These are phyloP conservation scores for Naso thynnoides DNA, from an alignment of 2,797 vertebrate genomes.

Conservation along the genomic window DNA sequence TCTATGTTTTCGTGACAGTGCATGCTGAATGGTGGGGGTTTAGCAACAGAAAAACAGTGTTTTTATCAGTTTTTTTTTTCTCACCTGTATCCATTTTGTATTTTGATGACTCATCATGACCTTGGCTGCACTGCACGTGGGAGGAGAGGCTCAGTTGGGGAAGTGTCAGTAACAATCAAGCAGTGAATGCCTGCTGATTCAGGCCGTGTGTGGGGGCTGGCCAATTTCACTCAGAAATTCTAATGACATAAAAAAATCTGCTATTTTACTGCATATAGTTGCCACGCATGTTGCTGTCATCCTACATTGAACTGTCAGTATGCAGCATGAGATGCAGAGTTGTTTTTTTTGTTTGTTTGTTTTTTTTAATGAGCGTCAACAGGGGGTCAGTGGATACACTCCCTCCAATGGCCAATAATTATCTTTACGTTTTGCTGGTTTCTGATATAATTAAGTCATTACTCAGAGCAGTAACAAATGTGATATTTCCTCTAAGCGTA, in stretches of 20 bases:
- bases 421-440: background rate
- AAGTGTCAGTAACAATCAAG: constrained; percentile 58
- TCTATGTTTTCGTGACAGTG: constrained; percentile 26
- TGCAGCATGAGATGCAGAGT: background rate
- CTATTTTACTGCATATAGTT: background rate
- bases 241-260: background rate
- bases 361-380: background rate
- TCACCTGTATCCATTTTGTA: constrained; percentile 49
- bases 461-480: background rate
- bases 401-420: constrained; percentile 3
- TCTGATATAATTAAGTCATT: background rate
- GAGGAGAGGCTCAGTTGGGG: constrained; percentile 41
- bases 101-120: constrained; percentile 68
- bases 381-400: background rate
- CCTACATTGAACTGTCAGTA: background rate
- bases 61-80: constrained; percentile 33
- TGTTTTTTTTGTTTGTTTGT: no score
- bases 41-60: constrained; percentile 17
- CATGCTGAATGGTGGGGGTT: background rate
- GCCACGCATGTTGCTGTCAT: background rate
- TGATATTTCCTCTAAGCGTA: background rate
- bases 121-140: constrained; percentile 51
- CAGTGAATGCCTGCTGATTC: constrained; percentile 42
- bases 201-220: constrained; percentile 33
- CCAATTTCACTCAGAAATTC: constrained; percentile 32